Conservation (phyloP, 23 tunicate species). For the Styela plicata region DNA sequence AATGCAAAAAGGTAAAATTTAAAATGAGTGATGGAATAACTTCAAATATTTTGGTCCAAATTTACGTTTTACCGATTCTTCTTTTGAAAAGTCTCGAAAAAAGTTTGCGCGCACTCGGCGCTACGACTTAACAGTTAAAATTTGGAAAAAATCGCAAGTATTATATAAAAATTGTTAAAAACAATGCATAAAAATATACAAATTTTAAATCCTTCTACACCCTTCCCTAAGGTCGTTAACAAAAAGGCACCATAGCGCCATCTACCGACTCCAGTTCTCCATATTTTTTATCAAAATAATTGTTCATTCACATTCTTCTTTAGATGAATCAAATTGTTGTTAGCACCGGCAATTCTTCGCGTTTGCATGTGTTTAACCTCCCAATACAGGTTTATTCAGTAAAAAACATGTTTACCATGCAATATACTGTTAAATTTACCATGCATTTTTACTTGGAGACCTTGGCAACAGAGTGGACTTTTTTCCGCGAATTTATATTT, state of each 20-base stretch:
- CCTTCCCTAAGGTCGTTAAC: too few species aligned
- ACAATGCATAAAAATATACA: too few species aligned
- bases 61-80: too few species aligned
- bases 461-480: background rate
- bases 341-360: conserved; percentile 28
- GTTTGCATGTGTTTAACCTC: conserved; percentile 29
- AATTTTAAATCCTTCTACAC: too few species aligned
- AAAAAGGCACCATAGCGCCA: background rate
- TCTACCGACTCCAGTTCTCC: conserved; percentile 18
- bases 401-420: background rate
- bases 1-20: too few species aligned
- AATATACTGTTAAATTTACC: background rate
- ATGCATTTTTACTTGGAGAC: background rate
- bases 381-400: conserved; percentile 23
- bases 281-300: background rate
- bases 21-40: too few species aligned
- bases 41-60: too few species aligned
- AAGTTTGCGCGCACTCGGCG: too few species aligned
- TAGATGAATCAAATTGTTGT: conserved; percentile 24
- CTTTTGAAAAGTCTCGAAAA: too few species aligned
- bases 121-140: too few species aligned
- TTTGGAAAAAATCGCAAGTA: too few species aligned
- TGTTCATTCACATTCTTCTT: conserved; percentile 25
- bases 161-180: too few species aligned
- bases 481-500: background rate